phyloP scores from a whole-genome alignment of 2,797 vertebrate species.

The Percopsis omiscomaycus region DNA sequence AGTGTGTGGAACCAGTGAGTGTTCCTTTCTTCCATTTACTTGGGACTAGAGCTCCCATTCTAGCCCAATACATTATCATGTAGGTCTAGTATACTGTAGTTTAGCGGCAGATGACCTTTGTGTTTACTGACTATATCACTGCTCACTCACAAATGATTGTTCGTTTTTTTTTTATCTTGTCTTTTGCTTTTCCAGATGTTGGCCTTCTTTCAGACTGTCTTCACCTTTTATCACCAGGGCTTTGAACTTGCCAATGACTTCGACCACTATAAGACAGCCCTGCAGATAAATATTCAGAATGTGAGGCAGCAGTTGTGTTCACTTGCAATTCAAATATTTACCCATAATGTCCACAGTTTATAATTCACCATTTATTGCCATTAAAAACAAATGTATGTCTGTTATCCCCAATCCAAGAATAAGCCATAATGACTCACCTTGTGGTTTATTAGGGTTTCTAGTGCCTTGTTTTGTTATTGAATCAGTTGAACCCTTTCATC shows the following conservation, averaged over 20 bases:
- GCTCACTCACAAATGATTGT: not conserved
- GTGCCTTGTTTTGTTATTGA: not conserved
- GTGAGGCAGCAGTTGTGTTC: slow-evolving; percentile 75
- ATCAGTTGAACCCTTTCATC: too few relatives aligned
- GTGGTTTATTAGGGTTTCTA: not conserved
- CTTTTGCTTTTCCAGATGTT: slow-evolving; percentile 81
- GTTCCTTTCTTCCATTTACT: not conserved
- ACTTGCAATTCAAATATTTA: not conserved
- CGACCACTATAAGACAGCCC: slow-evolving; percentile 91
- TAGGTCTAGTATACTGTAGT: not conserved
- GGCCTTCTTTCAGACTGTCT: slow-evolving; percentile 97
- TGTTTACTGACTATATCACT: not conserved
- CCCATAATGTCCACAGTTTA: too few relatives aligned
- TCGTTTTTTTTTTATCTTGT: slow-evolving; percentile 13
- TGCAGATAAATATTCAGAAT: slow-evolving; percentile 99
- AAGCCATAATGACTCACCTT: not conserved
- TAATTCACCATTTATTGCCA: not conserved
- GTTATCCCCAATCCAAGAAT: not conserved
- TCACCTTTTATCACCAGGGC: slow-evolving; percentile 98
- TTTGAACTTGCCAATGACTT: slow-evolving; percentile 98
- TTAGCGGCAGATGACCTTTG: not conserved
- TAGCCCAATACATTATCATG: not conserved
- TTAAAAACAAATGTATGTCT: not conserved
- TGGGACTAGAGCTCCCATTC: not conserved
- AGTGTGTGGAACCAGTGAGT: slow-evolving; percentile 98